Percentiles rank a stretch among this genome's conserved stretches.
Evolutionary conservation across 2,113 vertebrate genomes (phyloP).

Genomic region (Sinocyclocheilus anshuiensis): DNA sequence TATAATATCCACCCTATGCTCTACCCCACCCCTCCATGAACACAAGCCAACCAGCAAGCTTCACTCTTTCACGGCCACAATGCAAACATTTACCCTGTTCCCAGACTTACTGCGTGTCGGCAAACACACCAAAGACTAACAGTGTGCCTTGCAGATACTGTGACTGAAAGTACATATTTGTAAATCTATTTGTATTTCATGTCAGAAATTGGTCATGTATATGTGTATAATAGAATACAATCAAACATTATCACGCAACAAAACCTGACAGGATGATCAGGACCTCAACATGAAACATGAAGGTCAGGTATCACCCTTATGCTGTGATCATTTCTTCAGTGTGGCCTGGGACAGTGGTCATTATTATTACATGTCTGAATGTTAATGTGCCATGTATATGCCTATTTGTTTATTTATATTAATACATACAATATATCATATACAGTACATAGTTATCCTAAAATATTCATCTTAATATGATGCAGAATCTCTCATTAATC

Average conservation of each 20-base stretch:
- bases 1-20: slow-evolving; percentile 38
- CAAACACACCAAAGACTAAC: slow-evolving; percentile 15
- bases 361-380: neutral
- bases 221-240: neutral
- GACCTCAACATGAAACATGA: neutral
- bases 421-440: neutral
- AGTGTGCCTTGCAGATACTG: slow-evolving; percentile 18
- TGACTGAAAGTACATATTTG: slow-evolving; percentile 34
- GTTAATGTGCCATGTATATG: neutral
- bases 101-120: slow-evolving; percentile 20
- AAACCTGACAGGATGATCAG: neutral
- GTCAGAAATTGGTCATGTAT: neutral
- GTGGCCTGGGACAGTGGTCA: neutral
- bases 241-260: neutral
- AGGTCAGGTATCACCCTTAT: neutral
- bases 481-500: neutral
- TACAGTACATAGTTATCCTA: neutral
- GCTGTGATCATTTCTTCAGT: neutral
- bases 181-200: neutral
- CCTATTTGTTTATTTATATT: neutral
- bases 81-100: slow-evolving; percentile 40
- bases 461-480: neutral
- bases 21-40: slow-evolving; percentile 46
- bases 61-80: slow-evolving; percentile 31
- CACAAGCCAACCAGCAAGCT: slow-evolving; percentile 45